These are phyloP conservation scores for Campoplex nolae DNA, from an alignment of 2,888 invertebrate species.

Conservation along the genomic window DNA sequence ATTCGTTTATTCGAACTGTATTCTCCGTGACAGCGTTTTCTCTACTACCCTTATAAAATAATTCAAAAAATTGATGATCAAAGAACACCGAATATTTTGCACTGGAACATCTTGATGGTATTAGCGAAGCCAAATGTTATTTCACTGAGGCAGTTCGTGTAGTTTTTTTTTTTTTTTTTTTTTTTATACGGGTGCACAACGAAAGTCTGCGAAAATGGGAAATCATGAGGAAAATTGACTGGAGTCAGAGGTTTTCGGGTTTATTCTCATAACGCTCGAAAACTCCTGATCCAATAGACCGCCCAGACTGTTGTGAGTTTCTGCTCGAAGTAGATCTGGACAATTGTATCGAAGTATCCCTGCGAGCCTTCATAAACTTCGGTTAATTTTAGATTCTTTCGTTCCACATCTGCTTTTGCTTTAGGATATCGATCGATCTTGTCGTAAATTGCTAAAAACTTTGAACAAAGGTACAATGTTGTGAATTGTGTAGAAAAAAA, in stretches of 20 bases:
- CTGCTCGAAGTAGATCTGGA: neutral
- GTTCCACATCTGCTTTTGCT: no score
- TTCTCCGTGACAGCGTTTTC: slow-evolving; percentile 1
- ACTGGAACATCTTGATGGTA: neutral
- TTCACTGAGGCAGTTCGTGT: neutral
- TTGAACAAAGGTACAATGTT: neutral
- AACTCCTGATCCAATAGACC: neutral
- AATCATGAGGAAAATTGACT: neutral
- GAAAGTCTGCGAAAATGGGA: neutral
- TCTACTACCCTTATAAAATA: slow-evolving; percentile 19
- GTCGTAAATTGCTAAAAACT: neutral
- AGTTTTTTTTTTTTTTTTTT: neutral
- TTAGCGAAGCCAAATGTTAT: neutral
- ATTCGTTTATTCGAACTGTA: slow-evolving; percentile 76
- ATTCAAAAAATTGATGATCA: slow-evolving; percentile 1
- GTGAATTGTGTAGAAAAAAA: neutral
- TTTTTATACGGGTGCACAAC: neutral
- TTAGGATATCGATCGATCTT: neutral
- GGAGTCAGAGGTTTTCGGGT: neutral
- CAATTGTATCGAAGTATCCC: neutral
- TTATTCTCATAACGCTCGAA: no score
- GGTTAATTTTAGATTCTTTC: no score
- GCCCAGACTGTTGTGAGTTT: neutral
- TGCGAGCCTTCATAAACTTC: neutral
- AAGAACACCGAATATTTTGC: neutral